Evolutionary conservation across 2,888 invertebrate species (phyloP).

Genomic region (Orthosia incerta): DNA sequence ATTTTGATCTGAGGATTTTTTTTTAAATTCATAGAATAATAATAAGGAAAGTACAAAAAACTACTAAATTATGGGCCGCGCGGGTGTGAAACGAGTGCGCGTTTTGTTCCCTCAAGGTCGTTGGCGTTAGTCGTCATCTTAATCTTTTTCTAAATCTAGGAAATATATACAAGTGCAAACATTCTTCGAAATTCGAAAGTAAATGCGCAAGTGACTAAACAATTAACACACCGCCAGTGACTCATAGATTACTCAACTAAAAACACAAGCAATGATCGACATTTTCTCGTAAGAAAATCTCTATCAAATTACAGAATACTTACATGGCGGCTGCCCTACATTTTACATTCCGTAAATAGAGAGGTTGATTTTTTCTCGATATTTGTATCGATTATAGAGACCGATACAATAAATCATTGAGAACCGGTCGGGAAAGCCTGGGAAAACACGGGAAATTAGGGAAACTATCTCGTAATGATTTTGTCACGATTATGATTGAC

Average conservation of each 20-base stretch:
- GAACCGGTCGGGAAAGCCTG: conserved; percentile 71
- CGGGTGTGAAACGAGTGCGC: no score
- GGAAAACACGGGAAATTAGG: conserved; percentile 68
- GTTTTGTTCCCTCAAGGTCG: no score
- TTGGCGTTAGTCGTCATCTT: no score
- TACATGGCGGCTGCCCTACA: conserved; percentile 54
- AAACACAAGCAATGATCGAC: conserved; percentile 48
- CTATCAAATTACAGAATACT: conserved; percentile 57
- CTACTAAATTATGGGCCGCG: no score
- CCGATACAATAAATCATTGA: conserved; percentile 57
- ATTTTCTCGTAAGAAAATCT: conserved; percentile 58
- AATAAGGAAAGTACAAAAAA: no score
- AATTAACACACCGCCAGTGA: conserved; percentile 36
- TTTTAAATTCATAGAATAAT: no score
- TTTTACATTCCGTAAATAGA: conserved; percentile 63
- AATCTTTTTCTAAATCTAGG: not conserved
- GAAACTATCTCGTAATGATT: conserved; percentile 63
- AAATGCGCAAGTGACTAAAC: conserved; percentile 22
- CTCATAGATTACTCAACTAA: conserved; percentile 51
- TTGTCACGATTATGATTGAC: conserved; percentile 59
- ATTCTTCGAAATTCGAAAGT: conserved; percentile 32
- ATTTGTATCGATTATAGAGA: conserved; percentile 45
- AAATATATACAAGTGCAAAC: conserved; percentile 3
- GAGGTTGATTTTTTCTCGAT: conserved; percentile 52
- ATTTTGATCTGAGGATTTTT: no score